Evolutionary conservation across 2,888 invertebrate genomes (phyloP), one percentile per base, ranked within the genome.

Genomic region (Caenorhabditis drosophilae): DNA sequence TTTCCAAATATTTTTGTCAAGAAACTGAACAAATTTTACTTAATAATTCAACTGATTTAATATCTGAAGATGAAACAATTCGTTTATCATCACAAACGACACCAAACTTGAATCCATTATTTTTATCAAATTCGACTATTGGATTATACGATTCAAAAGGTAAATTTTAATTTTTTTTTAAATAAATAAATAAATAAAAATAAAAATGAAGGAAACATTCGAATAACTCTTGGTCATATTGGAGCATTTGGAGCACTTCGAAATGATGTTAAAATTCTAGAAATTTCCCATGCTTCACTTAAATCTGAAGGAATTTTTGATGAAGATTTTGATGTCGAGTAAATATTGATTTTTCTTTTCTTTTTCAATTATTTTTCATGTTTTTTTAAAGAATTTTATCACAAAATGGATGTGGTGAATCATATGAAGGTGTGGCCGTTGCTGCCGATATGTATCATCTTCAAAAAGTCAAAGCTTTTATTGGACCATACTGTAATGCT

Each of bases 391-490:
- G 75, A 64, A 77, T 80, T 44, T 45, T 71, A 9, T 79, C 78
- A 7, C 64, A 74, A 62, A 75, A 68, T 26, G 80, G 80, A 23
- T 81, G 81, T 49, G 81, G 81, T 26, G 80, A 81, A 47, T 73
- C 77, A 0, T 81, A 75, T 50, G 80, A 81, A 60, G 81, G 81
- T 34, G 81, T 81, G 9, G 81, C 81, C 6, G 79, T 81, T 2
- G 81, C 79, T 4, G 81, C 81, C 0, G 70, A 79, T 48, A 80
- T 81, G 79, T 81, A 81, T 38, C 81, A 81, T 59, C 58, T 71
- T n/a, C 76, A 80, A 57, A 75, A 77, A 44, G 75, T 81, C 2
- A 76, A 79, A 48, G 76, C 74, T 7, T 81, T 81, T 52, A 76
- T 81, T 48, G 81, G 81, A 18, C 81, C 81, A 4, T 81, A 81